phyloP scores from a whole-genome alignment of 64 coral and sea anemone species.

The Stylophora pistillata region DNA sequence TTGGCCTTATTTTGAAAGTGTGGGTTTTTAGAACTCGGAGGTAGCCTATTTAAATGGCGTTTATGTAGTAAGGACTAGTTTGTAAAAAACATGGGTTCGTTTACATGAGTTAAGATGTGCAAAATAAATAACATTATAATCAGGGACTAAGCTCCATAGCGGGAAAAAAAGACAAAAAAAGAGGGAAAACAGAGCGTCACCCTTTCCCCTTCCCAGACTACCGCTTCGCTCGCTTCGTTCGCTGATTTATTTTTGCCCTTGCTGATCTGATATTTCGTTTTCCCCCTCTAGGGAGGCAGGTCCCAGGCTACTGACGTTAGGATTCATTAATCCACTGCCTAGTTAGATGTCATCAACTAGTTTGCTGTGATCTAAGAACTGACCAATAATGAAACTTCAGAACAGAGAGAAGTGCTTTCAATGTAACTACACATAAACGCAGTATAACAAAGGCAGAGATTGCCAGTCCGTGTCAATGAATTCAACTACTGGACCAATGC shows the following conservation, averaged over 20 bases:
- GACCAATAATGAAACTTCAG: no score
- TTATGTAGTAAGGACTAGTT: neutral
- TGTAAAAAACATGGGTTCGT: neutral
- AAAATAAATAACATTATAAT: neutral
- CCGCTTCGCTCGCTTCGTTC: neutral
- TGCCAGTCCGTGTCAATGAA: no score
- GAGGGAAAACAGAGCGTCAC: neutral
- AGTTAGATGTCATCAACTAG: neutral
- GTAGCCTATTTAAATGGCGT: neutral
- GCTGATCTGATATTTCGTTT: neutral
- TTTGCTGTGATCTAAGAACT: neutral
- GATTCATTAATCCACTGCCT: neutral
- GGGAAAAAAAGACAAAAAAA: neutral
- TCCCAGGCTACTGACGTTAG: no score
- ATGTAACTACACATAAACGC: no score
- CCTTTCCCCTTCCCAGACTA: neutral
- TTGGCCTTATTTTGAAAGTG: no score
- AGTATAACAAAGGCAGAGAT: no score
- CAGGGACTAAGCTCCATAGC: neutral
- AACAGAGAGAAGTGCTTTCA: no score
- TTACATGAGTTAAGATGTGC: neutral
- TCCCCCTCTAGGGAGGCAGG: no score
- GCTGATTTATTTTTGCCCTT: neutral
- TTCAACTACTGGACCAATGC: no score
- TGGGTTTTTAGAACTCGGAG: no score